A percentile compares a stretch with the other conserved stretches of the same genome.
Evolutionary conservation across 2,888 invertebrate species (phyloP).

Genomic region (Germaria angustata): DNA sequence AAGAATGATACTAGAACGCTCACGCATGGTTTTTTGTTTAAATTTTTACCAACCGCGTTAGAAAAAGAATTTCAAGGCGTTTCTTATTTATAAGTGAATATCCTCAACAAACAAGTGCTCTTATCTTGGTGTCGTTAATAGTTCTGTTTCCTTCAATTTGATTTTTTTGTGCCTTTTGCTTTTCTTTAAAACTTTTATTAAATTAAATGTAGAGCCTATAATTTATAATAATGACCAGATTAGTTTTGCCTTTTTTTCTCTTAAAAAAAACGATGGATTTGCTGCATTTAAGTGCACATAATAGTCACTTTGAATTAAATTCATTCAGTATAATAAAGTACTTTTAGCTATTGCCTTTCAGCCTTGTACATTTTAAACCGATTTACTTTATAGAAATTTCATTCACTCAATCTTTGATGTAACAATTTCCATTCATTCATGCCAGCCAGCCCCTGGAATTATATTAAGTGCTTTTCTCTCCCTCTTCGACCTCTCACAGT

Average conservation of each 20-base stretch:
- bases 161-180: background rate
- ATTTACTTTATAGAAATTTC: slow-evolving; percentile 33
- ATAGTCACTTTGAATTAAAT: slow-evolving; percentile 44
- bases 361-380: slow-evolving; percentile 1
- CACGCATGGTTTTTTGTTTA: slow-evolving; percentile 8
- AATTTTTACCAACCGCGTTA: background rate
- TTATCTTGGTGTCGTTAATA: background rate
- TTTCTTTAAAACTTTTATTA: background rate
- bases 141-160: background rate
- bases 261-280: slow-evolving; percentile 18
- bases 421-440: background rate
- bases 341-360: slow-evolving; percentile 5
- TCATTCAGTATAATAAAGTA: slow-evolving; percentile 17
- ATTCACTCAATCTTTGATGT: slow-evolving; percentile 1
- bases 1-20: background rate
- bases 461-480: background rate
- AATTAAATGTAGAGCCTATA: slow-evolving; percentile 47
- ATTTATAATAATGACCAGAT: slow-evolving; percentile 58
- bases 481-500: background rate
- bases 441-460: background rate
- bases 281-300: slow-evolving; percentile 13
- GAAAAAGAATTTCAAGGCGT: slow-evolving; percentile 11
- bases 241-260: slow-evolving; percentile 34
- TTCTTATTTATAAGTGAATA: background rate
- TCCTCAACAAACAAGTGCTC: slow-evolving; percentile 47